Conservation (phyloP, 2,797 vertebrate species). For the Notoglanidium macrostoma region DNA sequence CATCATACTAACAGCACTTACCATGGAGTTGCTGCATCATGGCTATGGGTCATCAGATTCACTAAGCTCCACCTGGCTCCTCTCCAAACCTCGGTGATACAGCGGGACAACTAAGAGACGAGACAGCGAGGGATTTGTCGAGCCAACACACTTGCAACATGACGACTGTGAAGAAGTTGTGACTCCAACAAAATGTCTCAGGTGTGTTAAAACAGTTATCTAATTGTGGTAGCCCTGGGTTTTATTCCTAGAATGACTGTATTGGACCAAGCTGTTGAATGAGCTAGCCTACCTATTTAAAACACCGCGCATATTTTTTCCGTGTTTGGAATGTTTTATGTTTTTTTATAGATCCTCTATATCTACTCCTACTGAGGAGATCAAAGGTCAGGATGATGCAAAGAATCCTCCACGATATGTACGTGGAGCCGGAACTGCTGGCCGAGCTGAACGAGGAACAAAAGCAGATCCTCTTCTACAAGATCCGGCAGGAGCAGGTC, state of each 20-base stretch:
- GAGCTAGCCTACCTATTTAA: neutral
- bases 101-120: neutral
- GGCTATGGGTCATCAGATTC: neutral
- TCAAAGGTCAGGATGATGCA: conserved; percentile 75
- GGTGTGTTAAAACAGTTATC: neutral
- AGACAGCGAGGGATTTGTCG: neutral
- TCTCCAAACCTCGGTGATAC: neutral
- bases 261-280: neutral
- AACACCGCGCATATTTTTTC: neutral
- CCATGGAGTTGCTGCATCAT: neutral
- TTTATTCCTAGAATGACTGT: neutral
- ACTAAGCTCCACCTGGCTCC: neutral
- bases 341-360: neutral
- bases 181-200: neutral
- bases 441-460: conserved; percentile 83
- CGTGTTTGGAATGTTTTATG: neutral
- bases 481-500: conserved; percentile 87
- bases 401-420: conserved; percentile 83
- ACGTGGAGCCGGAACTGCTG: conserved; percentile 83
- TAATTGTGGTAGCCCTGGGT: neutral
- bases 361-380: neutral
- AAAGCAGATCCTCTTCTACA: conserved; percentile 86
- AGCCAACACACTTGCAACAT: too few species aligned
- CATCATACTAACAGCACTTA: neutral
- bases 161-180: neutral